Evolutionary conservation across 2,797 vertebrate species (phyloP), one percentile per base, ranked within the genome.

Genomic region (Aphelocoma californica): DNA sequence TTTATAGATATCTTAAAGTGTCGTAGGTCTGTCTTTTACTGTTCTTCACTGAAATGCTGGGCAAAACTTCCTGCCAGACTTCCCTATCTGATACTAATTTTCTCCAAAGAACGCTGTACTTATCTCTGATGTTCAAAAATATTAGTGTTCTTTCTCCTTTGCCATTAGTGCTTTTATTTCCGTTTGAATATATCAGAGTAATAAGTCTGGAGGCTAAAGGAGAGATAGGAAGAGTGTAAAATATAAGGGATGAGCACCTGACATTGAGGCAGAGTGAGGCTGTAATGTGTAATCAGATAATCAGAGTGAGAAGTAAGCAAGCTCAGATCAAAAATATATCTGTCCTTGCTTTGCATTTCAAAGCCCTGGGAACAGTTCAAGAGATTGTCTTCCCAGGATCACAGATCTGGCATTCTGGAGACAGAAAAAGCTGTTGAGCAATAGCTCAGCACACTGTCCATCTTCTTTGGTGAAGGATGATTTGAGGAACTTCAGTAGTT

Each of bases 281-380:
- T 91, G 66, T 80, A 66, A 73, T 54, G 81, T 85, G 17, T 90
- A 73, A 86, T 90, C 88, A 88, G 92, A 80, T 84, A 88, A 91
- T 81, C 66, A 24, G 78, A 81, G 65, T 34, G 42, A 89, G 91
- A 78, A 95, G 90, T 91, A 91, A 91, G 91, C 84, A 80, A 96
- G 84, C 89, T 94, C 71, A 50, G 91, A 96, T 96, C 86, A 96
- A 89, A 96, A 95, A 58, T 69, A 26, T 44, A 53, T 82, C 67
- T 93, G 81, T 83, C 79, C 81, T 95, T 95, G 79, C 79, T 96
- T 96, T 95, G 86, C 90, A 92, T 97, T 94, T 94, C 94, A 94
- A 95, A 97, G 95, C 69, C 57, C 23, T 83, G 67, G 60, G 86
- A 89, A 7, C 54, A 89, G 81, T 74, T 88, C n/a, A 56, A 82